Base-by-base conservation (phyloP, 1,140 invertebrate genomes). In the Pseudomyrmex gracilis region DNA sequence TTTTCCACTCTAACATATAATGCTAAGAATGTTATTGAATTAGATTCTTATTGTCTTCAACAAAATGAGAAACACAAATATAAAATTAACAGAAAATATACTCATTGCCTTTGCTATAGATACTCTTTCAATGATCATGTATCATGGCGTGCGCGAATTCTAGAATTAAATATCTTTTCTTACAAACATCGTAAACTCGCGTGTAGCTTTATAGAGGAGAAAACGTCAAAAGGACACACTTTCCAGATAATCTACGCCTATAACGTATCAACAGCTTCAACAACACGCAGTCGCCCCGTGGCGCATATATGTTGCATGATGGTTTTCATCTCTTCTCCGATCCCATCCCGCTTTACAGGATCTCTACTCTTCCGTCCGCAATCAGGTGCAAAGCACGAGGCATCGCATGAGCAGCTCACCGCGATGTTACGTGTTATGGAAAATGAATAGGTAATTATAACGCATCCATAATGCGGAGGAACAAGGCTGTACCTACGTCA, bases 391-490 rank as follows among this genome's bases (percentile, higher is more conserved):
- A 89, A 87, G 85, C 89, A 87, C 84, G 83, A 64, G 83, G 85
- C 58, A 78, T 89, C 88, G 89, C 86, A 89, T 85, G 90, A 86
- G 85, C 89, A 58, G 43, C 55, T 55, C 70, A 73, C 77, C 83
- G 85, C 88, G 90, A 91, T 86, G 90, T 91, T 90, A 91, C 90
- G 87, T 91, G 90, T 85, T 89, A 76, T 90, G 87, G 88, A 92
- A 90, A 92, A 91, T 89, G 92, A 91, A 92, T 93, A 90, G 90
- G 82, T 92, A 92, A 92, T 92, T 92, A 92, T 90, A 90, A 90
- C 63, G 89, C 86, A 91, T 92, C 83, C 86, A 85, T 90, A 90
- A 93, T 91, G 89, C 87, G 82, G 78, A 63, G 68, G 83, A 87
- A 85, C 85, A 87, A 82, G 86, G 71, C 47, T 74, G 67, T 66